phyloP scores from a whole-genome alignment of 2,113 vertebrate species.

The Mirounga angustirostris region DNA sequence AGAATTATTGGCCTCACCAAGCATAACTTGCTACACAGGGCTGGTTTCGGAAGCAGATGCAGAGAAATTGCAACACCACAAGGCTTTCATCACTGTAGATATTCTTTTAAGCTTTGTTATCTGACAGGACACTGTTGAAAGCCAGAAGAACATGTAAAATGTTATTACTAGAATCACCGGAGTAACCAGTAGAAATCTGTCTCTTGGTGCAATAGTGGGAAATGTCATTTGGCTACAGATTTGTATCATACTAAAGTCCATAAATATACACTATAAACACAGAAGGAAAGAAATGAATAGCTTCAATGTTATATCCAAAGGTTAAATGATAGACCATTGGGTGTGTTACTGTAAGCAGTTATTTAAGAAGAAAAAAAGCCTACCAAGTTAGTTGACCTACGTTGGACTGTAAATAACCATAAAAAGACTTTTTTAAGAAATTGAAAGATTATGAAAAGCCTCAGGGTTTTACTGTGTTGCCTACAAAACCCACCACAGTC shows the following conservation, averaged over 20 bases:
- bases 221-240: constrained; percentile 66
- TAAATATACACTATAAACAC: constrained; percentile 67
- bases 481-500: background rate
- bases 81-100: constrained; percentile 42
- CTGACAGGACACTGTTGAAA: constrained; percentile 66
- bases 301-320: background rate
- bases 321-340: constrained; percentile 43
- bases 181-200: constrained; percentile 46
- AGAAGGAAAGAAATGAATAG: constrained; percentile 68
- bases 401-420: constrained; percentile 63
- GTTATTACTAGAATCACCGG: constrained; percentile 19
- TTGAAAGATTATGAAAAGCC: constrained; percentile 41
- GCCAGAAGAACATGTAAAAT: constrained; percentile 63
- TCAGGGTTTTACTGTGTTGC: background rate
- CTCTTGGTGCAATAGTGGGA: constrained; percentile 69
- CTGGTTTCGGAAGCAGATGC: constrained; percentile 21
- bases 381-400: constrained; percentile 43
- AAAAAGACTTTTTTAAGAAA: constrained; percentile 57
- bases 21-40: constrained; percentile 9
- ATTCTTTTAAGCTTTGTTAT: constrained; percentile 69
- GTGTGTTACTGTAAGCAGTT: background rate
- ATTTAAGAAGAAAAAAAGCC: constrained; percentile 56
- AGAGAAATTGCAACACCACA: constrained; percentile 64
- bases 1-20: constrained; percentile 41
- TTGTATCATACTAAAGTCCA: constrained; percentile 55